These are phyloP conservation scores for Sula dactylatra DNA, from an alignment of 2,113 vertebrate species.

Conservation along the genomic window DNA sequence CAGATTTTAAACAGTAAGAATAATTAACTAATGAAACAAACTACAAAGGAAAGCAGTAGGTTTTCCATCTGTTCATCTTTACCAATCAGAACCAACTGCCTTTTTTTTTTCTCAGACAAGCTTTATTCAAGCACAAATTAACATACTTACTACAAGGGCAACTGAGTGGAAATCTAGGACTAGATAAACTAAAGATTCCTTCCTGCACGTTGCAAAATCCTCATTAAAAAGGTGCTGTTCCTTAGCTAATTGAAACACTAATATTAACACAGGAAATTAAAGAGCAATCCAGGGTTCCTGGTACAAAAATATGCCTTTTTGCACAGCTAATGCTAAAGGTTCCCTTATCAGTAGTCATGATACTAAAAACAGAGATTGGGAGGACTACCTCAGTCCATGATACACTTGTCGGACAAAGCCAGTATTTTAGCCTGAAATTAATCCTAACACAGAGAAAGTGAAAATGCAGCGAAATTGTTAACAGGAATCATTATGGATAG, in stretches of 20 bases:
- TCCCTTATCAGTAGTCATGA: background rate
- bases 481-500: background rate
- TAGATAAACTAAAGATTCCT: background rate
- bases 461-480: background rate
- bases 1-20: background rate
- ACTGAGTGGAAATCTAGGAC: background rate
- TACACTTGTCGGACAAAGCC: background rate
- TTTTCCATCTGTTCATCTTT: background rate
- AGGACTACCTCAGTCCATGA: background rate
- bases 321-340: background rate
- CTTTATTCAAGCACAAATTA: background rate
- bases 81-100: background rate
- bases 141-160: background rate
- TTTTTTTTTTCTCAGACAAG: background rate
- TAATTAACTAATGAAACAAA: background rate
- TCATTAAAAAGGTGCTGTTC: background rate
- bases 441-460: background rate
- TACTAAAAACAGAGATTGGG: background rate
- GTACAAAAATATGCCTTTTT: background rate
- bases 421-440: constrained; percentile 28
- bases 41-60: background rate
- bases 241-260: background rate
- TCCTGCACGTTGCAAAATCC: background rate
- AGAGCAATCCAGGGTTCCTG: background rate
- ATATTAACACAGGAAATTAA: constrained; percentile 12